Base-by-base conservation (phyloP, 2,888 invertebrate genomes). In the Athalia rosae region DNA sequence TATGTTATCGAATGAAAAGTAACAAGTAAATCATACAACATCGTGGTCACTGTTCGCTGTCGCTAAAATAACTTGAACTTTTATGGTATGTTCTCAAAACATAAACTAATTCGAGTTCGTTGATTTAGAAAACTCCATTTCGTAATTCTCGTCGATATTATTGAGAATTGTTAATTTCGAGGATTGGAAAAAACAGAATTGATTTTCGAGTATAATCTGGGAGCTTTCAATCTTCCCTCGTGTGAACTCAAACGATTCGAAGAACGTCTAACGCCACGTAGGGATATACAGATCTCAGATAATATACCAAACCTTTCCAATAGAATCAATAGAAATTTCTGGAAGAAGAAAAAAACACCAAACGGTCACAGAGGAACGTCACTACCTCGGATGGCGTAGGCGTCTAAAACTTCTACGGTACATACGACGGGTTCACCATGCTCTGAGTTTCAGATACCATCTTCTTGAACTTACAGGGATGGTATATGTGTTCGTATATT, bases 261-360 rank as follows among this genome's bases (percentile, higher is more conserved):
- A 47, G 5, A 9, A 11, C 48, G n/a, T 58, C 56, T 58, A 71
- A 58, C 9, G 43, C 71, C 56, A 58, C 71, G 71, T 4, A n/a
- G 56, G 43, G 56, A 56, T 28, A 56, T 43, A 71, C 45, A 71
- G 71, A 71, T 71, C 58, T 58, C 4, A 71, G 71, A 71, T 71
- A 58, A 71, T 71, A 58, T 53, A 58, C 71, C 58, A 58, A 71
- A 71, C 71, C 56, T 58, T 71, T 56, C 71, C 71, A 71, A 71
- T 58, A 45, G 58, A 71, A 71, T 71, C 71, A 56, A 71, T 71
- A 58, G 45, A 71, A 71, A 71, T 71, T 71, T 71, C 71, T 71
- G 45, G 1, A 53, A 53, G 53, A 53, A 53, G n/a, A 53, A 53
- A 11, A 11, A 53, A 61, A 61, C 11, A 61, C 59, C 15, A 74